A percentile compares a stretch with the other conserved stretches of the same genome.
phyloP scores from a whole-genome alignment of 2,797 vertebrate genomes.

The Tragelaphus eurycerus region DNA sequence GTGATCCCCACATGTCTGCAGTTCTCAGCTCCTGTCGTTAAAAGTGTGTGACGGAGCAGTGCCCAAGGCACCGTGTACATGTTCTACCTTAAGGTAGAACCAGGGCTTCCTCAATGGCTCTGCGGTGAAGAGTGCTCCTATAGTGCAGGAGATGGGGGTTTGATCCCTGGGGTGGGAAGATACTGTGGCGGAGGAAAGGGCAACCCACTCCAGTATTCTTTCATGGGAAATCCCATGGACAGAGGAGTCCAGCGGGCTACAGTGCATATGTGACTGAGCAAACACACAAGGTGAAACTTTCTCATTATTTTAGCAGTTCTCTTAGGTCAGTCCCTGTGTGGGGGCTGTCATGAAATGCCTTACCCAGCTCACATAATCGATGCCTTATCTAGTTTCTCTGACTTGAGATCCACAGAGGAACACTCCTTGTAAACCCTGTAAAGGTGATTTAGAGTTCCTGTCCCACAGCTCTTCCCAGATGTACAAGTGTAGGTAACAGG shows the following conservation, averaged over 20 bases:
- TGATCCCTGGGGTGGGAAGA: not conserved
- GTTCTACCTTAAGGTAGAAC: not conserved
- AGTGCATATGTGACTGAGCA: not conserved
- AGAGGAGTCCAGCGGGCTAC: not conserved
- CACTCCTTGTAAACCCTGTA: not conserved
- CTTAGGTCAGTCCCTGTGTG: not conserved
- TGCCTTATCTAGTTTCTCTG: not conserved
- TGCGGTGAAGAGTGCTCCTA: not conserved
- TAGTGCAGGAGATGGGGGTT: not conserved
- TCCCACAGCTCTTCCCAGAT: not conserved
- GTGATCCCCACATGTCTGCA: not conserved
- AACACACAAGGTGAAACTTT: not conserved
- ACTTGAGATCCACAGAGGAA: not conserved
- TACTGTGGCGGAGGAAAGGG: not conserved
- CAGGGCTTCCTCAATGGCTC: not conserved
- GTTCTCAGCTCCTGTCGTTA: not conserved
- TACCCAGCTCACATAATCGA: not conserved
- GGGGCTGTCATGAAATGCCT: not conserved
- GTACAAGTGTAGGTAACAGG: not conserved
- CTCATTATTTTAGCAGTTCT: not conserved
- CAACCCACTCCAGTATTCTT: not conserved
- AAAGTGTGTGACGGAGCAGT: not conserved
- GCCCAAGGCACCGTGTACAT: not conserved
- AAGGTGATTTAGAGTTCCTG: not conserved
- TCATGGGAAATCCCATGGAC: not conserved